These are phyloP conservation scores for Mormyrops boulengeri DNA, from an alignment of 2,797 vertebrate species.

Conservation along the genomic window DNA sequence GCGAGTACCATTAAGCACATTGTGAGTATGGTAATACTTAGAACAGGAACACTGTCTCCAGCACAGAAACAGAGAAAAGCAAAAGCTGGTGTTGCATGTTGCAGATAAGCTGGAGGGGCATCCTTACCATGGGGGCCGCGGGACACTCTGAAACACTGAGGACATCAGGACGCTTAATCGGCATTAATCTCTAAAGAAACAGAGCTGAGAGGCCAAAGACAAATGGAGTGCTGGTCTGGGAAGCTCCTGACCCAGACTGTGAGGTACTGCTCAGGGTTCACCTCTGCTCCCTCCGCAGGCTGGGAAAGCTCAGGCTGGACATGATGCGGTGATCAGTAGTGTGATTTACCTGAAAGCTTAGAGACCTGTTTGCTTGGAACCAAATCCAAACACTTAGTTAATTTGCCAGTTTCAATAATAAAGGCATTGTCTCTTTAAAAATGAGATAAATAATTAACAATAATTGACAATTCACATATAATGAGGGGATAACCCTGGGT, in stretches of 20 bases:
- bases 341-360: no score
- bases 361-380: no score
- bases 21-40: background rate
- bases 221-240: no score
- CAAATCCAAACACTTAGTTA: background rate
- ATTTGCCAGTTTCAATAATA: background rate
- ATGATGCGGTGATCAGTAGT: no score
- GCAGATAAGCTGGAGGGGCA: no score
- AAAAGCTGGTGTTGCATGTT: background rate
- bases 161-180: no score
- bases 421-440: background rate
- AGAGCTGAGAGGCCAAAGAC: no score
- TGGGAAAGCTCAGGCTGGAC: background rate
- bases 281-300: background rate
- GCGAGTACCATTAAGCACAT: background rate
- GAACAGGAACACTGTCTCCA: background rate
- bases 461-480: background rate
- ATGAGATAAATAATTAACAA: background rate
- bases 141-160: no score
- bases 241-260: no score
- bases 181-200: no score
- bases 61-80: background rate
- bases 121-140: no score
- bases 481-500: background rate
- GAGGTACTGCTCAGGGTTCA: no score